These are phyloP conservation scores for Erythrocercus mccallii DNA, from an alignment of 2,113 vertebrate species.

Conservation along the genomic window DNA sequence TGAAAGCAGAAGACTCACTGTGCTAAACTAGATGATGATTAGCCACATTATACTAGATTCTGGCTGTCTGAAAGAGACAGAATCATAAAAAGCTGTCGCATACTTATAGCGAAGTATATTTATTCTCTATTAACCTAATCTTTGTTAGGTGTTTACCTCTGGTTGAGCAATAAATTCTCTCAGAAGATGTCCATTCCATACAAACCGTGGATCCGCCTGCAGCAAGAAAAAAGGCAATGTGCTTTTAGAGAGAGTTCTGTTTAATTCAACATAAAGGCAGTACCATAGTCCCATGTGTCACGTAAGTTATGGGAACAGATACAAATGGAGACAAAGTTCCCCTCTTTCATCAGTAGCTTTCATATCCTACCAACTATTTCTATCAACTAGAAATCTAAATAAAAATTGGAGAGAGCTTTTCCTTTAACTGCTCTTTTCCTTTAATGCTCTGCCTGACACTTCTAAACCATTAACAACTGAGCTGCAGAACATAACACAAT, in stretches of 20 bases:
- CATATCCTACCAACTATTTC: neutral
- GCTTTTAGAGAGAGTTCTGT: neutral
- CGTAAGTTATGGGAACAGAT: neutral
- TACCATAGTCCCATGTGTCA: neutral
- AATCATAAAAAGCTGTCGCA: neutral
- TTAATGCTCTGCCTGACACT: neutral
- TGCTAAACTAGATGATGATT: neutral
- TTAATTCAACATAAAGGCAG: neutral
- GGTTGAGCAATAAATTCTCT: slow-evolving; percentile 91
- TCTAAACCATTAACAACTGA: neutral
- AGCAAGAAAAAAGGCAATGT: neutral
- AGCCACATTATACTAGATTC: neutral
- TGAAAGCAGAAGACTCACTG: neutral
- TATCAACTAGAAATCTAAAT: neutral
- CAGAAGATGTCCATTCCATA: slow-evolving; percentile 93
- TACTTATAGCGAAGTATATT: neutral
- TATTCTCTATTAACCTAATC: neutral
- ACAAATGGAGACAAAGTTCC: neutral
- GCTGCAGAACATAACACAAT: neutral
- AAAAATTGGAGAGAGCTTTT: neutral
- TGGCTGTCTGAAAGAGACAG: neutral
- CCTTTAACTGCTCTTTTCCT: neutral
- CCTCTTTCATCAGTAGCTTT: neutral
- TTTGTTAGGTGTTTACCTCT: slow-evolving; percentile 77
- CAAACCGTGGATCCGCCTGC: slow-evolving; percentile 94